phyloP scores from a whole-genome alignment of 2,113 vertebrate genomes.

The human region GRCh38 chrX:53077001-53077500 shows the following conservation, averaged over 20 bases:
- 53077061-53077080: conserved; percentile 95
- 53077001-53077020: conserved; percentile 96
- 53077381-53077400: conserved; percentile 96
- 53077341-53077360: conserved; percentile 96
- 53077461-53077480: conserved; percentile 94
- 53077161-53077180: conserved; percentile 96
- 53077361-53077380: conserved; percentile 94
- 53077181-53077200: conserved; percentile 97
- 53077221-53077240: conserved; percentile 95
- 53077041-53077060: conserved; percentile 95
- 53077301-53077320: conserved; percentile 98
- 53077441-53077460: conserved; percentile 96
- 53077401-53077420: conserved; percentile 94
- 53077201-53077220: conserved; percentile 94
- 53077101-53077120: conserved; percentile 95
- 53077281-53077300: conserved; percentile 95
- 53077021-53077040: conserved; percentile 97
- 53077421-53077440: conserved; percentile 93
- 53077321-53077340: conserved; percentile 96
- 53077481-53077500: conserved; percentile 96
- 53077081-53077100: conserved; percentile 97
- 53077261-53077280: conserved; percentile 97
- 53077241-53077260: conserved; percentile 94
- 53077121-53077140: conserved; percentile 95
- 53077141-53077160: conserved; percentile 97